A percentile compares a stretch with the other conserved stretches of the same genome.
phyloP scores from a whole-genome alignment of 2,888 invertebrate genomes.

The Trichopria drosophilae region DNA sequence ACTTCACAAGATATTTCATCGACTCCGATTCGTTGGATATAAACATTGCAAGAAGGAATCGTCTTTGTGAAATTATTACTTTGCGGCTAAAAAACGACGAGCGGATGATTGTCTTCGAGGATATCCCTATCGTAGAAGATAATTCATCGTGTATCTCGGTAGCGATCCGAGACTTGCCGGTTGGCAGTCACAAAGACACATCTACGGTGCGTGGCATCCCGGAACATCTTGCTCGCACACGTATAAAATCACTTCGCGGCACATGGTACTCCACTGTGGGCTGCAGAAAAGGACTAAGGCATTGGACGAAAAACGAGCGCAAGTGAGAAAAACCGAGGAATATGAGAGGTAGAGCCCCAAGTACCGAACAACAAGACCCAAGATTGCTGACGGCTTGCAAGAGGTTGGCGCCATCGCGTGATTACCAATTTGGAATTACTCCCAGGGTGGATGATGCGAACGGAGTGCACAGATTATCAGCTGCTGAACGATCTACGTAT shows the following conservation, averaged over 20 bases:
- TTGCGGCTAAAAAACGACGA: conserved; percentile 30
- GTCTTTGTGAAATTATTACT: too few relatives aligned
- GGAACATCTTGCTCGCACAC: conserved; percentile 51
- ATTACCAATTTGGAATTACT: conserved; percentile 59
- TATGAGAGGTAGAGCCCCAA: conserved; percentile 32
- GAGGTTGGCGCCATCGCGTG: conserved; percentile 59
- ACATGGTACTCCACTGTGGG: conserved; percentile 28
- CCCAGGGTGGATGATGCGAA: conserved; percentile 43
- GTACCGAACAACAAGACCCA: conserved; percentile 53
- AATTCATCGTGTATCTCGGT: conserved; percentile 58
- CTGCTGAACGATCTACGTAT: conserved; percentile 37
- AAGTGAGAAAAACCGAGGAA: conserved; percentile 31
- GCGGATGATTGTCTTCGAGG: conserved; percentile 41
- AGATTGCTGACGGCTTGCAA: conserved; percentile 56
- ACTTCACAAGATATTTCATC: too few relatives aligned
- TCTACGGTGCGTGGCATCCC: conserved; percentile 40
- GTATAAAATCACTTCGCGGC: conserved; percentile 44
- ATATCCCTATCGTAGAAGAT: conserved; percentile 52
- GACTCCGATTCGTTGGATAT: too few relatives aligned
- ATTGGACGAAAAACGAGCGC: neutral
- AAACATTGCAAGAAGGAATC: too few relatives aligned
- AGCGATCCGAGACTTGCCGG: conserved; percentile 50
- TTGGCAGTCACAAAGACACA: conserved; percentile 57
- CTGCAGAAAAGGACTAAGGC: conserved; percentile 24
- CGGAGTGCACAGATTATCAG: conserved; percentile 46